phyloP scores from a whole-genome alignment of 2,113 vertebrate species.

The Gadus macrocephalus region DNA sequence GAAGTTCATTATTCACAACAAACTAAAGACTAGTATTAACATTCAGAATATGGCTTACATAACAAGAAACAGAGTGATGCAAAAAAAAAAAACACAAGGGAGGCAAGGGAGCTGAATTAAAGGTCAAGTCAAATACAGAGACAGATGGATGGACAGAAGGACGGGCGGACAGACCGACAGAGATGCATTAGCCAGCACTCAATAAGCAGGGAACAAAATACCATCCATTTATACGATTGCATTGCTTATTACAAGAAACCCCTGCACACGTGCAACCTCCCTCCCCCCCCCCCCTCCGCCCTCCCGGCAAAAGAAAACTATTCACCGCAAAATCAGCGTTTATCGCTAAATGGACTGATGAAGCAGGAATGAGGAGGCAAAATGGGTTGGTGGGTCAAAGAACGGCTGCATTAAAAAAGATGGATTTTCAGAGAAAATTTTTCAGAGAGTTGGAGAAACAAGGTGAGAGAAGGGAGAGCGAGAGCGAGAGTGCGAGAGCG shows the following conservation, averaged over 20 bases:
- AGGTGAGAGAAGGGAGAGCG: not conserved
- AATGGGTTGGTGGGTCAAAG: slow-evolving; percentile 25
- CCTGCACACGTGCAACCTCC: slow-evolving; percentile 14
- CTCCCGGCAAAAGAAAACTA: slow-evolving; percentile 13
- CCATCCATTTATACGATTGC: slow-evolving; percentile 53
- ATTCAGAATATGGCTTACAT: too few relatives aligned
- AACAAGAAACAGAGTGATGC: too few relatives aligned
- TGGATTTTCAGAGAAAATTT: not conserved
- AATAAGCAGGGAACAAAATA: slow-evolving; percentile 43
- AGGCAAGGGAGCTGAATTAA: too few relatives aligned
- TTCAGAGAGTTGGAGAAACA: not conserved
- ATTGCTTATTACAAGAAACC: slow-evolving; percentile 34
- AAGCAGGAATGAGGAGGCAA: slow-evolving; percentile 20
- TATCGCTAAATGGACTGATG: slow-evolving; percentile 44
- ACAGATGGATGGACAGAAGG: not conserved
- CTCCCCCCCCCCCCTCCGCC: not conserved
- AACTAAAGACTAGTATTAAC: too few relatives aligned
- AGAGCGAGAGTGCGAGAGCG: not conserved
- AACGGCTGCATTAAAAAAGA: slow-evolving; percentile 18
- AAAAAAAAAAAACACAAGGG: too few relatives aligned
- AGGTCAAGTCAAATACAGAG: too few relatives aligned
- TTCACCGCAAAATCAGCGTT: slow-evolving; percentile 50
- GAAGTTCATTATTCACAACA: too few relatives aligned
- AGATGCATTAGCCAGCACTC: slow-evolving; percentile 41
- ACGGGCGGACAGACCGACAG: not conserved